Conservation (phyloP, 2,888 invertebrate species). For the Rotaria magnacalcarata region DNA sequence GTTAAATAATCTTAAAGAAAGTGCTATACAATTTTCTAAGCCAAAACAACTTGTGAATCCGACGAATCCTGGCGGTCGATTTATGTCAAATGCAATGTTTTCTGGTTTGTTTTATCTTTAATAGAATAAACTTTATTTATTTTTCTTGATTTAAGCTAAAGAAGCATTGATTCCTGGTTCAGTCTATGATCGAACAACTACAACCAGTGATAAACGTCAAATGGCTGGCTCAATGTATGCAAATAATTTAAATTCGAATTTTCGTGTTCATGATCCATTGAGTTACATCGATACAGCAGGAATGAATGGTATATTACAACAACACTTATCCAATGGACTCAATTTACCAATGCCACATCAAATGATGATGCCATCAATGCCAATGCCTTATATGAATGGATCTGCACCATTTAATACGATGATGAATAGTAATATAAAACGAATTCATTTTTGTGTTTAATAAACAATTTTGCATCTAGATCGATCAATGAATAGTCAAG, state of each 20-base stretch:
- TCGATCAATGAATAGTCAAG: not conserved
- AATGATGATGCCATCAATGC: slow-evolving; percentile 41
- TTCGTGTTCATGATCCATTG: slow-evolving; percentile 41
- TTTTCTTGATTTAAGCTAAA: not conserved
- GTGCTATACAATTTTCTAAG: slow-evolving; percentile 45
- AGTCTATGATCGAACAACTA: slow-evolving; percentile 36
- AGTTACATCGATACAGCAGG: slow-evolving; percentile 37
- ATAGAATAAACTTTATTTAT: not conserved
- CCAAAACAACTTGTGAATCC: slow-evolving; percentile 40
- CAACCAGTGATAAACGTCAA: not conserved
- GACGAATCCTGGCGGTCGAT: slow-evolving; percentile 19
- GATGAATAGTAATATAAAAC: not conserved
- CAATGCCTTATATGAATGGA: not conserved
- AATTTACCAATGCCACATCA: slow-evolving; percentile 45
- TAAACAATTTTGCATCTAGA: not conserved
- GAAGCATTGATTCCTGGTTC: slow-evolving; percentile 39
- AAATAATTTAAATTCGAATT: not conserved
- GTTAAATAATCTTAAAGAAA: slow-evolving; percentile 78
- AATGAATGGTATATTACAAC: not conserved
- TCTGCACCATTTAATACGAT: not conserved
- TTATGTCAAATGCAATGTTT: slow-evolving; percentile 29
- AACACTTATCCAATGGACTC: not conserved
- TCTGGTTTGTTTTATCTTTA: not conserved
- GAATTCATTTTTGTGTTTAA: not conserved
- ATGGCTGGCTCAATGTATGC: not conserved